These are phyloP conservation scores for Antheraea mylitta DNA, from an alignment of 1,140 invertebrate genomes.

Conservation along the genomic window DNA sequence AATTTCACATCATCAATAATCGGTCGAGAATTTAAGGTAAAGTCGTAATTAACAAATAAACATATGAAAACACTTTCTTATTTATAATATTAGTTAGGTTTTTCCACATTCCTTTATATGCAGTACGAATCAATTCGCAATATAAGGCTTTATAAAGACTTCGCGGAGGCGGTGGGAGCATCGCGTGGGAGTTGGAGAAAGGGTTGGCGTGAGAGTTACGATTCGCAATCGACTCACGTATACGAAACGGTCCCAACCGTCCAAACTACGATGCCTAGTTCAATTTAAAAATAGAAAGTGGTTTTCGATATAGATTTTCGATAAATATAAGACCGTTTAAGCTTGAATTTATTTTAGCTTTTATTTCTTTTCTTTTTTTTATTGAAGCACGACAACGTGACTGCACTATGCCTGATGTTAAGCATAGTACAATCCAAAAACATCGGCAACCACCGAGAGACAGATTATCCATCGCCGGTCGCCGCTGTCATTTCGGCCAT, in stretches of 20 bases:
- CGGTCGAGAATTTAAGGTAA: too few species aligned
- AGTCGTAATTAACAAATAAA: too few species aligned
- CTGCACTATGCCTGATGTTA: too few species aligned
- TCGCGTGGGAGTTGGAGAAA: not conserved
- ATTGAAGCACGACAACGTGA: too few species aligned
- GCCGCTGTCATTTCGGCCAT: too few species aligned
- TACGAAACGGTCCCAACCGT: constrained; percentile 3
- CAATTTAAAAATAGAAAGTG: not conserved
- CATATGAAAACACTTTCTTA: too few species aligned
- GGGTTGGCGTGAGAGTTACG: not conserved
- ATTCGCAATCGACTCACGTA: constrained; percentile 26
- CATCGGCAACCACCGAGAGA: too few species aligned
- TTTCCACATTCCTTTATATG: not conserved
- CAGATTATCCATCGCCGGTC: too few species aligned
- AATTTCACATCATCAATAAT: too few species aligned
- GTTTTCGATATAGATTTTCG: not conserved
- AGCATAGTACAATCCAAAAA: too few species aligned
- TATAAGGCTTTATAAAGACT: constrained; percentile 18
- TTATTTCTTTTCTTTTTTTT: too few species aligned
- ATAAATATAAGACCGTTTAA: not conserved
- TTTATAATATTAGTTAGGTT: not conserved
- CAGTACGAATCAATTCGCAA: not conserved
- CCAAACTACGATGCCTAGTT: constrained; percentile 19
- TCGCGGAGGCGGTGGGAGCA: constrained; percentile 12
- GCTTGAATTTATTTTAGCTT: not conserved